A percentile compares a stretch with the other conserved stretches of the same genome.
These are phyloP conservation scores for Psammodynastes pulverulentus DNA, from an alignment of 2,113 vertebrate genomes.

Conservation along the genomic window DNA sequence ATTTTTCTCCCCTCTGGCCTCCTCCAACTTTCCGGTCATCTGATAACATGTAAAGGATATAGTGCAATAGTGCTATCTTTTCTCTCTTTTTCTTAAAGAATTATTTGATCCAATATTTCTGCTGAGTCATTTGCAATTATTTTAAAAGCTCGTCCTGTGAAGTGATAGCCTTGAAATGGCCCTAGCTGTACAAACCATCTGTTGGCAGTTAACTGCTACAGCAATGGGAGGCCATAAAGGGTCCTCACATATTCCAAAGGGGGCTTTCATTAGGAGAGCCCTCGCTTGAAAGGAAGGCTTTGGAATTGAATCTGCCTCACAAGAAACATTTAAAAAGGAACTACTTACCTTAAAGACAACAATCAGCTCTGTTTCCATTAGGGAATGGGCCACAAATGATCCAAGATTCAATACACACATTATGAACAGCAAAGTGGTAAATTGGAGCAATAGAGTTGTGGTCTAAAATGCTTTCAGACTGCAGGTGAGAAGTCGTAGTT, in stretches of 20 bases:
- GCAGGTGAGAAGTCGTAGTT: not conserved
- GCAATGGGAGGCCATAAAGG: not conserved
- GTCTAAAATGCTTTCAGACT: not conserved
- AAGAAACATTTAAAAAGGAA: constrained; percentile 11
- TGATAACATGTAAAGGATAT: constrained; percentile 37
- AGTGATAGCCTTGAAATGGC: constrained; percentile 31
- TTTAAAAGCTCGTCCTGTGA: constrained; percentile 30
- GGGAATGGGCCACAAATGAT: not conserved
- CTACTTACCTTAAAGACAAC: not conserved
- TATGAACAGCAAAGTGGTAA: not conserved
- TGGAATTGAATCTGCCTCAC: constrained; percentile 18
- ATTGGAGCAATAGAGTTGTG: not conserved
- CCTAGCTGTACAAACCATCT: constrained; percentile 42
- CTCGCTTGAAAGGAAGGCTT: constrained; percentile 35
- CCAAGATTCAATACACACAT: not conserved
- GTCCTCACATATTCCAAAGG: constrained; percentile 24
- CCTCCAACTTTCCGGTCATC: constrained; percentile 32
- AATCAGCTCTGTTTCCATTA: not conserved
- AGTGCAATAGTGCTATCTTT: constrained; percentile 34
- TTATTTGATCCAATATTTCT: constrained; percentile 29
- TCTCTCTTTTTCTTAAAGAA: not conserved
- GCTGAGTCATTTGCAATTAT: constrained; percentile 47
- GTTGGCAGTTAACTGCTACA: constrained; percentile 11
- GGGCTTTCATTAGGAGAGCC: constrained; percentile 44
- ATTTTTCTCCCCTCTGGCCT: not conserved